phyloP scores from a whole-genome alignment of 64 coral and sea anemone species.

The Montipora sp. region DNA sequence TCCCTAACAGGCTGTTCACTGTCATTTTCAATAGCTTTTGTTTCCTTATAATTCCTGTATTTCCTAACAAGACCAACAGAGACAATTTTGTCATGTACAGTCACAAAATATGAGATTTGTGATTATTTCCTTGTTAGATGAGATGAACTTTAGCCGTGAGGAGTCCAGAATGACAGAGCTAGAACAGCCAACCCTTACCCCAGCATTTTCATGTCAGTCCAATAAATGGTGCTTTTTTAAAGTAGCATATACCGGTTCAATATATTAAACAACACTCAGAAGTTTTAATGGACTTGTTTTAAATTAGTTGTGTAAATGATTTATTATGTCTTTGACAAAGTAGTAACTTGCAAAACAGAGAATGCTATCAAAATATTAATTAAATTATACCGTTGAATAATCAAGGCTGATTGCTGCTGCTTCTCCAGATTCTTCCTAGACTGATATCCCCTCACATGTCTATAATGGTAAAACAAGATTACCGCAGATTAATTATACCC shows the following conservation, averaged over 20 bases:
- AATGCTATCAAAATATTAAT: neutral
- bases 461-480: neutral
- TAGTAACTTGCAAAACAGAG: neutral
- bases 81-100: neutral
- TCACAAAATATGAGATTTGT: neutral
- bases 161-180: too few relatives aligned
- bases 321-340: too few relatives aligned
- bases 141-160: too few relatives aligned
- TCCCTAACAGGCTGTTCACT: neutral
- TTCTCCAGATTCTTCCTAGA: slow-evolving; percentile 57
- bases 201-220: too few relatives aligned
- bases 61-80: slow-evolving; percentile 28
- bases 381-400: slow-evolving; percentile 51
- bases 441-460: slow-evolving; percentile 69
- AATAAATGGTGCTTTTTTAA: too few relatives aligned
- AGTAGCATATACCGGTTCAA: too few relatives aligned
- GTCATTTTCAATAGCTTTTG: slow-evolving; percentile 6
- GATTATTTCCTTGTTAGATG: too few relatives aligned
- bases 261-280: too few relatives aligned
- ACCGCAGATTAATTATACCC: too few relatives aligned
- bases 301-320: too few relatives aligned
- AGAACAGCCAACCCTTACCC: too few relatives aligned
- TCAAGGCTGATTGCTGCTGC: slow-evolving; percentile 58
- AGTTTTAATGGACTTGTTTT: too few relatives aligned
- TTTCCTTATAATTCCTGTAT: slow-evolving; percentile 54